These are phyloP conservation scores for Drosophila ananassae DNA, from an alignment of 1,140 invertebrate genomes.

Conservation along the genomic window DNA sequence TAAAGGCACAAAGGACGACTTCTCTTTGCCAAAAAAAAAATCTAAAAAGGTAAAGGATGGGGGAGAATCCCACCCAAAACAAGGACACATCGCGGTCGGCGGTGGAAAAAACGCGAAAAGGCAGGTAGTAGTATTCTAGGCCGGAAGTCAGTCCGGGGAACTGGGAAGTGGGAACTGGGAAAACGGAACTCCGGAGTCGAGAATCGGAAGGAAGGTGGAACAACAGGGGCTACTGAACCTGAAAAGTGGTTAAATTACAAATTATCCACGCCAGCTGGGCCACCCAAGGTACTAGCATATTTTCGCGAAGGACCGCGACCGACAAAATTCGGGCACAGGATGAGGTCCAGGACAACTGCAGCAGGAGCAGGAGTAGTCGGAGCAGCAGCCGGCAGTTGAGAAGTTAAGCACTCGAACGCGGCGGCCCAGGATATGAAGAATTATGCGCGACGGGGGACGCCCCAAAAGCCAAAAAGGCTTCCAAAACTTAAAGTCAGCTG, in stretches of 20 bases:
- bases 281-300: constrained; percentile 45
- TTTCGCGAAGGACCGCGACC: not conserved
- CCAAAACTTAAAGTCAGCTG: constrained; percentile 50
- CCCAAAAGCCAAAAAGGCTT: constrained; percentile 3
- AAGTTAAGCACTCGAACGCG: constrained; percentile 63
- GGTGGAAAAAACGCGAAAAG: constrained; percentile 44
- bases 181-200: constrained; percentile 23
- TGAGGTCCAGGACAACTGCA: constrained; percentile 23
- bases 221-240: constrained; percentile 77
- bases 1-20: not conserved
- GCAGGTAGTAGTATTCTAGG: constrained; percentile 12
- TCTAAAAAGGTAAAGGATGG: not conserved
- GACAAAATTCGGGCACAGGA: constrained; percentile 6
- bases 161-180: constrained; percentile 1
- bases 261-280: constrained; percentile 81
- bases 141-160: constrained; percentile 24
- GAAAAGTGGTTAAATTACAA: constrained; percentile 84
- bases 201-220: constrained; percentile 52
- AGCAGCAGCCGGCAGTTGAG: constrained; percentile 51
- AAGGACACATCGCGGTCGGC: constrained; percentile 48
- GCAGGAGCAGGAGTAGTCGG: not conserved
- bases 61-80: constrained; percentile 3
- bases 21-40: not conserved
- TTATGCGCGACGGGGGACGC: constrained; percentile 73
- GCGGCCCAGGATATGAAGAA: constrained; percentile 62